Evolutionary conservation across 2,113 vertebrate species (phyloP).

Genomic region (Psilopogon haemacephalus): DNA sequence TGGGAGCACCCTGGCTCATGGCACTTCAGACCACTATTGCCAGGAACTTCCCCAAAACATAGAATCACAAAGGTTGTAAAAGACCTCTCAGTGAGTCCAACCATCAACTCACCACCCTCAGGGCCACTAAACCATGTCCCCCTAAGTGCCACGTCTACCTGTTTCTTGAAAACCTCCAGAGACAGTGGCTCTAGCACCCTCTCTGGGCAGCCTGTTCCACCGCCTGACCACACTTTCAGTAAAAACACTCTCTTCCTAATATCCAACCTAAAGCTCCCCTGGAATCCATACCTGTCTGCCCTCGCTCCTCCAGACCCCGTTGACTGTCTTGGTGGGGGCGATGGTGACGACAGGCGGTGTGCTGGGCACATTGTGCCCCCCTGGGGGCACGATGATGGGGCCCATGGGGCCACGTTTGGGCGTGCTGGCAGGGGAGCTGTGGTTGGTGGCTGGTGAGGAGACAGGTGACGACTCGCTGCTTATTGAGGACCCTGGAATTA

Average conservation of each 20-base stretch:
- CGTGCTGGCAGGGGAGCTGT: conserved; percentile 95
- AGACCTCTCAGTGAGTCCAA: too few relatives aligned
- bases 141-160: too few relatives aligned
- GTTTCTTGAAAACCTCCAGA: too few relatives aligned
- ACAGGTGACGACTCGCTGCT: conserved; percentile 97
- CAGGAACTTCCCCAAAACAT: neutral
- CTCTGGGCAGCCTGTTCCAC: too few relatives aligned
- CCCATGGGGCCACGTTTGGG: conserved; percentile 96
- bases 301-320: conserved; percentile 95
- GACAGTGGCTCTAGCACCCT: too few relatives aligned
- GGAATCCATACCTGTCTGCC: conserved; percentile 84
- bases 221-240: too few relatives aligned
- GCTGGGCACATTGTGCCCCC: conserved; percentile 93
- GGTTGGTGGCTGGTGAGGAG: conserved; percentile 96
- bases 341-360: conserved; percentile 98
- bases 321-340: conserved; percentile 96
- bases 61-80: too few relatives aligned
- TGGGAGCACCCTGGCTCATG: neutral
- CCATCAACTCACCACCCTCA: too few relatives aligned
- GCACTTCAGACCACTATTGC: neutral
- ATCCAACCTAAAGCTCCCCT: too few relatives aligned
- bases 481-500: conserved; percentile 88
- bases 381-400: conserved; percentile 89
- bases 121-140: too few relatives aligned
- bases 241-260: too few relatives aligned